A percentile compares a stretch with the other conserved stretches of the same genome.
Evolutionary conservation across 92 coral and sea anemone species (phyloP).

Genomic region (Hydrozoanthus gracilis): DNA sequence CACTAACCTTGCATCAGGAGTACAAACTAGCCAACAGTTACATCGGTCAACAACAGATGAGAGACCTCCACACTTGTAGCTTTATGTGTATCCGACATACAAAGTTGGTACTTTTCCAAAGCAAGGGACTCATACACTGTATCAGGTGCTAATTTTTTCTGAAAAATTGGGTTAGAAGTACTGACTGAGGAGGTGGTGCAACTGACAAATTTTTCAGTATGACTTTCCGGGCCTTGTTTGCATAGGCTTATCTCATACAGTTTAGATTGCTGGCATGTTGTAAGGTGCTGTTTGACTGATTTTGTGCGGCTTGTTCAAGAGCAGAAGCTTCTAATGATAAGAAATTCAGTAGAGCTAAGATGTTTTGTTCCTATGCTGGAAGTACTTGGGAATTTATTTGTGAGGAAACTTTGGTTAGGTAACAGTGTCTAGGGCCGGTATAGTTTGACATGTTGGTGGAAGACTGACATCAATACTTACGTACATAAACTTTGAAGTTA

Average conservation of each 20-base stretch:
- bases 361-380: slow-evolving; percentile 38
- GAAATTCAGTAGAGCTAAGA: slow-evolving; percentile 45
- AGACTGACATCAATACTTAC: slow-evolving; percentile 53
- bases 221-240: slow-evolving; percentile 66
- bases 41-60: slow-evolving; percentile 52
- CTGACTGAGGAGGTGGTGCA: slow-evolving; percentile 20
- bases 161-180: slow-evolving; percentile 43
- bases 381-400: slow-evolving; percentile 59
- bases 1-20: slow-evolving; percentile 67
- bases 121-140: slow-evolving; percentile 72
- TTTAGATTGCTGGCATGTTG: slow-evolving; percentile 57
- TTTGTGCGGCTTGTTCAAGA: slow-evolving; percentile 57
- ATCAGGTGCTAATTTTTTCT: slow-evolving; percentile 64
- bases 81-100: slow-evolving; percentile 49
- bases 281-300: slow-evolving; percentile 56
- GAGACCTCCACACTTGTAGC: slow-evolving; percentile 52
- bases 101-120: slow-evolving; percentile 61
- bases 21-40: not conserved
- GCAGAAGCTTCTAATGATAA: slow-evolving; percentile 42
- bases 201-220: slow-evolving; percentile 68
- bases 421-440: slow-evolving; percentile 12
- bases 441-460: slow-evolving; percentile 31
- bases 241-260: slow-evolving; percentile 62
- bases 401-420: slow-evolving; percentile 67
- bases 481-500: slow-evolving; percentile 63